phyloP scores from a whole-genome alignment of 1,140 invertebrate species.

The Drosophila obscura region DNA sequence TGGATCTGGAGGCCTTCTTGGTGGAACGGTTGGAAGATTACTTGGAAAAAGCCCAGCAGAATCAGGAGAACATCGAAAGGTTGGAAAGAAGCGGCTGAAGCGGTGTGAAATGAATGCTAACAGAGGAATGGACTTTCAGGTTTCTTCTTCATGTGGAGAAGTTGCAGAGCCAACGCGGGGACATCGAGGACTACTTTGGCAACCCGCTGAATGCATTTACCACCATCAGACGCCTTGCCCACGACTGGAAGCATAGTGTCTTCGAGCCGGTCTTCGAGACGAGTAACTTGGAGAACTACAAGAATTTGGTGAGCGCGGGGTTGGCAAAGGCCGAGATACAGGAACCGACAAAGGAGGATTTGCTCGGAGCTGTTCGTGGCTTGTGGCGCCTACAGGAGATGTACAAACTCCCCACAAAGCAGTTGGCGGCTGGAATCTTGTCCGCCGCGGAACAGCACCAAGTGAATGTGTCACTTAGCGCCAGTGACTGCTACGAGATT shows the following conservation, averaged over 20 bases:
- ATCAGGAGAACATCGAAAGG: constrained; percentile 40
- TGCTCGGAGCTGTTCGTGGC: constrained; percentile 95
- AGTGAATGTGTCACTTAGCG: constrained; percentile 86
- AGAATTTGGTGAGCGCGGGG: constrained; percentile 86
- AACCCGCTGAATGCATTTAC: constrained; percentile 68
- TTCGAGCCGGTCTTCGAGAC: constrained; percentile 70
- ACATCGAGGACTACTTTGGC: constrained; percentile 42
- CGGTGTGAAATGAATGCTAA: not conserved
- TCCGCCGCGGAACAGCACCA: constrained; percentile 87
- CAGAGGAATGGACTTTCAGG: constrained; percentile 11
- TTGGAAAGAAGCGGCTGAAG: not conserved
- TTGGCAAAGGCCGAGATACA: constrained; percentile 84
- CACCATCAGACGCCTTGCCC: constrained; percentile 95
- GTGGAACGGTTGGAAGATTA: constrained; percentile 50
- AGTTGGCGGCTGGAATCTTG: constrained; percentile 91
- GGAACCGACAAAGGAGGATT: constrained; percentile 92
- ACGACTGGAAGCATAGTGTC: constrained; percentile 93
- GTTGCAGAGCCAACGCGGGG: constrained; percentile 16
- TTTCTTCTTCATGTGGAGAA: constrained; percentile 42
- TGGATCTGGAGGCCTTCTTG: constrained; percentile 42
- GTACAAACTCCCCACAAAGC: constrained; percentile 93
- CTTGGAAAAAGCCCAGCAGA: constrained; percentile 26
- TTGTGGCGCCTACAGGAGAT: constrained; percentile 96
- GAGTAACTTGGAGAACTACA: constrained; percentile 14
- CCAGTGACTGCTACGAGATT: constrained; percentile 97